Conservation (phyloP, 1,140 invertebrate genomes). For the Cyclina sinensis region DNA sequence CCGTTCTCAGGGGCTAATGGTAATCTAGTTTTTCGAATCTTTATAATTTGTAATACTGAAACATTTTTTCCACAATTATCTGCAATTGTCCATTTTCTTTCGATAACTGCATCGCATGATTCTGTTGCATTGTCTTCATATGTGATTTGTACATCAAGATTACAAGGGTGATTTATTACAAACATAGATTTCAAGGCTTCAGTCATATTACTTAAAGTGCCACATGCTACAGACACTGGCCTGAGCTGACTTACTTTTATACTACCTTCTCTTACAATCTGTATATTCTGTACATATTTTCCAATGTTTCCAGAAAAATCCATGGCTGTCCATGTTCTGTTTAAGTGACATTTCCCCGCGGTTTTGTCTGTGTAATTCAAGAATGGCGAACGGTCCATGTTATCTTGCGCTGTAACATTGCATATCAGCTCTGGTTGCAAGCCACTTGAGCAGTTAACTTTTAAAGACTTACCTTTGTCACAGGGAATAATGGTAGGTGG, state of each 20-base stretch:
- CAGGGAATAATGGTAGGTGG: neutral
- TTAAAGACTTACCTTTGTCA: neutral
- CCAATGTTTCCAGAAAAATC: neutral
- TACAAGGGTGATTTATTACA: neutral
- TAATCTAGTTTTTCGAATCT: neutral
- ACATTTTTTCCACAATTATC: neutral
- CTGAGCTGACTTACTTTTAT: neutral
- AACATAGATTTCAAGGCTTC: conserved; percentile 27
- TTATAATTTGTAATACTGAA: neutral
- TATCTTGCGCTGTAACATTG: neutral
- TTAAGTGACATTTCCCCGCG: neutral
- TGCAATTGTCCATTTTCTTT: neutral
- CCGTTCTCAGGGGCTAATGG: conserved; percentile 1
- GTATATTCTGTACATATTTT: neutral
- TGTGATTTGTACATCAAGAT: neutral
- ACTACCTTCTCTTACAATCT: neutral
- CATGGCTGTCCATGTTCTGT: neutral
- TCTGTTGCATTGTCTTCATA: neutral
- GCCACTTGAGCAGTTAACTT: neutral
- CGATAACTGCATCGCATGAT: neutral
- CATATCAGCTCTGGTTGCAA: neutral
- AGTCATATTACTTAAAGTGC: conserved; percentile 1
- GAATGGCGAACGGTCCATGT: neutral
- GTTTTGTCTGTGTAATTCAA: neutral
- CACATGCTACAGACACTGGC: conserved; percentile 12